Percentiles rank a stretch among this genome's conserved stretches.
These are phyloP conservation scores for Acridotheres tristis DNA, from an alignment of 2,797 vertebrate genomes.

Conservation along the genomic window DNA sequence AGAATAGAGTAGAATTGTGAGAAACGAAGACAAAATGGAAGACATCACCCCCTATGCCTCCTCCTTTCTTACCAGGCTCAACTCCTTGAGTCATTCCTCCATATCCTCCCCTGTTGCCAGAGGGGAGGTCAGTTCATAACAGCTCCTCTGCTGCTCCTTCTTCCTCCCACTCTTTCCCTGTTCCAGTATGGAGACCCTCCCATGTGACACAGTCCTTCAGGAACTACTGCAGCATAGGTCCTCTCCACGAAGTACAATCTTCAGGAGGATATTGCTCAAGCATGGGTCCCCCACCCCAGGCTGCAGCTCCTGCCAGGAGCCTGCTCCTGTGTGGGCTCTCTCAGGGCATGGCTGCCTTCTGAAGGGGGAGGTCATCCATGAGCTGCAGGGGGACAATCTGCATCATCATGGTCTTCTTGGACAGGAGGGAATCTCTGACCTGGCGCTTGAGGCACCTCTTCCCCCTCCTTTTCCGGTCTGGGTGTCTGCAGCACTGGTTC, in stretches of 20 bases:
- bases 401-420: neutral
- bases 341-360: neutral
- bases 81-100: neutral
- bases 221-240: neutral
- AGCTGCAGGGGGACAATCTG: neutral
- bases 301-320: neutral
- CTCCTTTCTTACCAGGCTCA: neutral
- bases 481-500: neutral
- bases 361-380: neutral
- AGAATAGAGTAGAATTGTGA: neutral
- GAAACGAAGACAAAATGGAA: neutral
- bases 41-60: neutral
- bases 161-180: neutral
- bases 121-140: neutral
- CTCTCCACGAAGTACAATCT: neutral
- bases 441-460: neutral
- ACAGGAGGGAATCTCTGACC: neutral
- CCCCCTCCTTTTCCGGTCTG: neutral
- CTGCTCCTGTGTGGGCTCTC: neutral
- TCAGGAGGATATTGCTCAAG: neutral
- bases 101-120: neutral
- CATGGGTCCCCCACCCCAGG: neutral
- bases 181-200: neutral
- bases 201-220: neutral
- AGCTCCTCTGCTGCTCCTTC: neutral